These are phyloP conservation scores for Orchestia grillus DNA, from an alignment of 1,140 invertebrate species.

Conservation along the genomic window DNA sequence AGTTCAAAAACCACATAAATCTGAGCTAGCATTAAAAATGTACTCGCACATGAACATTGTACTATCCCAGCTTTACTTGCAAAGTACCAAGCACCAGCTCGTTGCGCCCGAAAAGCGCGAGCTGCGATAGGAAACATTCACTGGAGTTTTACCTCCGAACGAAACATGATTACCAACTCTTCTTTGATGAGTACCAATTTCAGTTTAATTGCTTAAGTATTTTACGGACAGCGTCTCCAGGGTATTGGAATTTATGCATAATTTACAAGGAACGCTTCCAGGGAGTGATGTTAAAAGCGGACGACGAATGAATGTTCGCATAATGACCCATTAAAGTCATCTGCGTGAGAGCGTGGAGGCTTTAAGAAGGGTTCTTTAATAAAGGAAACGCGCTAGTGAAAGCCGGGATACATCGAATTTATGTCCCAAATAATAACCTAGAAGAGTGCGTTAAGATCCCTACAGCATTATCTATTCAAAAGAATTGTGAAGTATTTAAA, in stretches of 20 bases:
- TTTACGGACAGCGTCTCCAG: background rate
- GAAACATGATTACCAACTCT: background rate
- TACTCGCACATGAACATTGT: too few relatives aligned
- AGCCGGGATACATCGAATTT: background rate
- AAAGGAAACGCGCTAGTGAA: background rate
- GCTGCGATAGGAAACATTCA: background rate
- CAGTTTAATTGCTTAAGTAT: background rate
- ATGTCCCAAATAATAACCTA: background rate
- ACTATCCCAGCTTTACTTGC: background rate
- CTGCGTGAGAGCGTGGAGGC: background rate
- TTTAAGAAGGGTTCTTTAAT: slow-evolving; percentile 2
- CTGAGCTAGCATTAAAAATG: too few relatives aligned
- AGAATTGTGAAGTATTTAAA: background rate
- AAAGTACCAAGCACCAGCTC: background rate
- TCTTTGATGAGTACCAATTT: background rate
- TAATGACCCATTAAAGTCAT: slow-evolving; percentile 21
- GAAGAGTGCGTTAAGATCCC: background rate
- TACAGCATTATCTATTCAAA: background rate
- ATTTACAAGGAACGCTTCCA: background rate
- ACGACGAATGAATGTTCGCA: background rate
- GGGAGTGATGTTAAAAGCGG: slow-evolving; percentile 9
- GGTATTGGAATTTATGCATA: background rate
- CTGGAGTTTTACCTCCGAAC: background rate
- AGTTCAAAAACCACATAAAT: too few relatives aligned
- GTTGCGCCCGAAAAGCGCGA: background rate